Evolutionary conservation across 2,888 invertebrate genomes (phyloP).

Genomic region (Agrotis exclamationis): DNA sequence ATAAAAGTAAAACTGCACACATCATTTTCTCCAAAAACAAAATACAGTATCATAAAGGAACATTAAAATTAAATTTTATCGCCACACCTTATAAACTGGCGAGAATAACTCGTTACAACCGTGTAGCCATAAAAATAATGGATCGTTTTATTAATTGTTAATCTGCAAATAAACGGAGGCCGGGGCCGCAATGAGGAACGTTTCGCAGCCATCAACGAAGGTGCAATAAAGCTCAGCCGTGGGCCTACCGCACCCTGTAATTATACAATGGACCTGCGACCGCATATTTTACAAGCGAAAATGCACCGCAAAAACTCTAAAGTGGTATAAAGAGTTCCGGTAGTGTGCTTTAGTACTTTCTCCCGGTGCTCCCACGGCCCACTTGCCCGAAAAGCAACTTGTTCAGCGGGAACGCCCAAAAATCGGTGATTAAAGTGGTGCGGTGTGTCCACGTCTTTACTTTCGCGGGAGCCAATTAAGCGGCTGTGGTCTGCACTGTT

Average conservation of each 20-base stretch:
- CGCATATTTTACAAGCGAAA: slow-evolving; percentile 80
- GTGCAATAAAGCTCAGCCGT: slow-evolving; percentile 69
- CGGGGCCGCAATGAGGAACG: slow-evolving; percentile 36
- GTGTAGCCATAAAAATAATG: slow-evolving; percentile 65
- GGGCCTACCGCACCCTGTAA: slow-evolving; percentile 77
- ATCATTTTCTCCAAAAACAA: slow-evolving; percentile 41
- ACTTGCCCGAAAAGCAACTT: slow-evolving; percentile 81
- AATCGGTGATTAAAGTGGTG: slow-evolving; percentile 86
- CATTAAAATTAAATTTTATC: slow-evolving; percentile 55
- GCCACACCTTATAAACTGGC: slow-evolving; percentile 47
- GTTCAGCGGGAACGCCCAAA: slow-evolving; percentile 88
- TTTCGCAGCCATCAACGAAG: slow-evolving; percentile 54
- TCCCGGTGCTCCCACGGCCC: slow-evolving; percentile 87
- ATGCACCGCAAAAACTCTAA: slow-evolving; percentile 81
- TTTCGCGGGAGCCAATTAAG: slow-evolving; percentile 85
- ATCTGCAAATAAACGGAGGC: slow-evolving; percentile 65
- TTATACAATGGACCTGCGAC: slow-evolving; percentile 75
- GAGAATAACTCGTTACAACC: slow-evolving; percentile 54
- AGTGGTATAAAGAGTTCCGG: slow-evolving; percentile 82
- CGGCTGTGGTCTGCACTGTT: slow-evolving; percentile 61
- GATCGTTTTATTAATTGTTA: slow-evolving; percentile 67
- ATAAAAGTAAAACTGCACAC: slow-evolving; percentile 34
- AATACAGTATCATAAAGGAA: slow-evolving; percentile 37
- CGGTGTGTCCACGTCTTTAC: slow-evolving; percentile 80
- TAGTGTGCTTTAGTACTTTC: slow-evolving; percentile 83